phyloP scores from a whole-genome alignment of 1,140 invertebrate genomes.

The Delia radicum region DNA sequence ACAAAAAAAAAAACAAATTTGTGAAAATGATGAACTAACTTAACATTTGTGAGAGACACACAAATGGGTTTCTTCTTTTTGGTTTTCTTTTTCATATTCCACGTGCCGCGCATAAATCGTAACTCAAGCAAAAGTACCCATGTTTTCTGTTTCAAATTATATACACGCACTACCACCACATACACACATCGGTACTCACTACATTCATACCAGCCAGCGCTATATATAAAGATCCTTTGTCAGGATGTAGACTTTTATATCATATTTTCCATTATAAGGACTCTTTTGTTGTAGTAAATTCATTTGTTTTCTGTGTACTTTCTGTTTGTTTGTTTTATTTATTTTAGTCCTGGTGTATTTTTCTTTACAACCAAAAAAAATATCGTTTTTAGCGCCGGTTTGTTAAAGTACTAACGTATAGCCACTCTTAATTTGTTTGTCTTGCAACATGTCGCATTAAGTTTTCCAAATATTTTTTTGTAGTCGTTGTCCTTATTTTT shows the following conservation, averaged over 20 bases:
- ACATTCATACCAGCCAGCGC: no score
- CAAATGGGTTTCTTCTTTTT: neutral
- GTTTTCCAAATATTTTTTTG: neutral
- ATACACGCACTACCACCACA: neutral
- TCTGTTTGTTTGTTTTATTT: neutral
- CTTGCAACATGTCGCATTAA: slow-evolving; percentile 14
- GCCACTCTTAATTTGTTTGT: slow-evolving; percentile 22
- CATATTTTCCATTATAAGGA: slow-evolving; percentile 14
- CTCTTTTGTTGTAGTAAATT: neutral
- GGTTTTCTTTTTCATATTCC: neutral
- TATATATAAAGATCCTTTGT: neutral
- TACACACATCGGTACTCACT: neutral
- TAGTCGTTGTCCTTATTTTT: neutral
- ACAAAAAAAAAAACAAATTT: neutral
- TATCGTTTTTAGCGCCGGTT: slow-evolving; percentile 6
- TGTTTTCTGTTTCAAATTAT: no score
- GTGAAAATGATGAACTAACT: neutral
- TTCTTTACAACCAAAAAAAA: neutral
- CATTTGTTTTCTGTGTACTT: neutral
- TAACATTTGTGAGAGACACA: slow-evolving; percentile 8
- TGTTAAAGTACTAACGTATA: neutral
- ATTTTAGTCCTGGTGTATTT: neutral
- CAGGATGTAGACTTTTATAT: slow-evolving; percentile 6
- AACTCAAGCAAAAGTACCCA: no score
- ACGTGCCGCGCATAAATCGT: slow-evolving; percentile 21